phyloP scores from a whole-genome alignment of 2,113 vertebrate species.

The Corvus hawaiiensis region DNA sequence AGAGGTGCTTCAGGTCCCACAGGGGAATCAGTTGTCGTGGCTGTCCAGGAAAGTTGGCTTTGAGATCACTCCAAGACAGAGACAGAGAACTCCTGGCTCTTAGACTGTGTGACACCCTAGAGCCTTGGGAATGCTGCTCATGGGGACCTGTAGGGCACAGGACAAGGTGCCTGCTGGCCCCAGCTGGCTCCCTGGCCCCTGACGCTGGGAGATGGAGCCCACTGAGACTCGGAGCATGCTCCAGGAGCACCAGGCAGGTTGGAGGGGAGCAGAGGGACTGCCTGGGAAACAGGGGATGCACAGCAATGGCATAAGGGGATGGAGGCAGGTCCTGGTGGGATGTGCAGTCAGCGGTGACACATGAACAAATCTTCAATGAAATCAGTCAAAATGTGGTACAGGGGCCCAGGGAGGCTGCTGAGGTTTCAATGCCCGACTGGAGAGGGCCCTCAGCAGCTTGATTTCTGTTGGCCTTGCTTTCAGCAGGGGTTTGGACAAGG shows the following conservation, averaged over 20 bases:
- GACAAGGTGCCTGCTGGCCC: not conserved
- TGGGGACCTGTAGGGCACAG: not conserved
- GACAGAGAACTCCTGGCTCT: not conserved
- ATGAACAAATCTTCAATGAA: not conserved
- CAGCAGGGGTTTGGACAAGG: not conserved
- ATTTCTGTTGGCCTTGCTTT: slow-evolving; percentile 10
- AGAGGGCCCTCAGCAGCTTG: slow-evolving; percentile 19
- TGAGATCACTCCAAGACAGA: not conserved
- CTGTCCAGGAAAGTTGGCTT: not conserved
- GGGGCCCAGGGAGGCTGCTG: not conserved
- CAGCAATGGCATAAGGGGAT: rapidly evolving
- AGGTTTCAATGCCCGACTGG: not conserved
- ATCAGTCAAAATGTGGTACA: not conserved
- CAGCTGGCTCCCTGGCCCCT: not conserved
- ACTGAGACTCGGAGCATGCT: rapidly evolving
- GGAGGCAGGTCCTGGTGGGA: not conserved
- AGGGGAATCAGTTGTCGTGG: not conserved
- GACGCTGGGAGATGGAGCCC: not conserved
- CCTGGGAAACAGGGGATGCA: not conserved
- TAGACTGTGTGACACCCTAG: not conserved
- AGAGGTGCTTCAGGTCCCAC: not conserved
- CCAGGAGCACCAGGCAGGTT: rapidly evolving
- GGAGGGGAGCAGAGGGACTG: not conserved
- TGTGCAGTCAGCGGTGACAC: not conserved
- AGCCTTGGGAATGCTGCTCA: not conserved